These are phyloP conservation scores for Folsomia candida DNA, from an alignment of 2,888 invertebrate genomes.

Conservation along the genomic window DNA sequence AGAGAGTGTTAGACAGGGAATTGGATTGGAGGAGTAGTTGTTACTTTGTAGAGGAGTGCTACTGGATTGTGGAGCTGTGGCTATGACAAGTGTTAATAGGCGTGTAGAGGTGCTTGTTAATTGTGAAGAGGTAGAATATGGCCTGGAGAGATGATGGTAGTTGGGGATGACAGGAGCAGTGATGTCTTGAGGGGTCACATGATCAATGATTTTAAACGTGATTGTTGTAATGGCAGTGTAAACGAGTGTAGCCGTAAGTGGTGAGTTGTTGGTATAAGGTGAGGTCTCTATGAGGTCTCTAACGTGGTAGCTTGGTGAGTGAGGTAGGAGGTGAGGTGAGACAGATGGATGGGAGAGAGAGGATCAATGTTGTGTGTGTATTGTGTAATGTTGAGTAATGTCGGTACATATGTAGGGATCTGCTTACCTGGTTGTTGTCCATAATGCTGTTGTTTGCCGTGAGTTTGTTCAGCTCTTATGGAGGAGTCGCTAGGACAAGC, in stretches of 20 bases:
- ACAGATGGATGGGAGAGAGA: no score
- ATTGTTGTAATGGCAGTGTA: constrained; percentile 14
- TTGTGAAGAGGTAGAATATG: constrained; percentile 13
- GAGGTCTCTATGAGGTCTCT: no score
- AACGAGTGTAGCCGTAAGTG: constrained; percentile 4
- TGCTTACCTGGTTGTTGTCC: constrained; percentile 40
- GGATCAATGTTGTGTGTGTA: constrained; percentile 13
- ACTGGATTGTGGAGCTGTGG: background rate
- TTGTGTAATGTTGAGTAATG: constrained; percentile 43
- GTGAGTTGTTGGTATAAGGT: background rate
- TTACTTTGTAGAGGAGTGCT: background rate
- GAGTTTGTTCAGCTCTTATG: constrained; percentile 26
- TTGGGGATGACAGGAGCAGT: constrained; percentile 27
- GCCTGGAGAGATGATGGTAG: constrained; percentile 16
- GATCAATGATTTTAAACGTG: constrained; percentile 23
- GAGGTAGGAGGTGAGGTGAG: constrained; percentile 15
- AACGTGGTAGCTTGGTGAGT: background rate
- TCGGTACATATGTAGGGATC: constrained; percentile 44
- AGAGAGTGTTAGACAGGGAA: no score
- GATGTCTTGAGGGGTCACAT: constrained; percentile 31
- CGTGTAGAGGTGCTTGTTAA: constrained; percentile 13
- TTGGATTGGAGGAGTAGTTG: background rate
- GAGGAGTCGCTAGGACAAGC: constrained; percentile 42
- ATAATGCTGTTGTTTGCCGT: constrained; percentile 26
- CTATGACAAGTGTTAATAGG: constrained; percentile 12